A percentile compares a stretch with the other conserved stretches of the same genome.
Conservation (phyloP, 2,797 vertebrate species). For the Xiphorhynchus erythropygius region DNA sequence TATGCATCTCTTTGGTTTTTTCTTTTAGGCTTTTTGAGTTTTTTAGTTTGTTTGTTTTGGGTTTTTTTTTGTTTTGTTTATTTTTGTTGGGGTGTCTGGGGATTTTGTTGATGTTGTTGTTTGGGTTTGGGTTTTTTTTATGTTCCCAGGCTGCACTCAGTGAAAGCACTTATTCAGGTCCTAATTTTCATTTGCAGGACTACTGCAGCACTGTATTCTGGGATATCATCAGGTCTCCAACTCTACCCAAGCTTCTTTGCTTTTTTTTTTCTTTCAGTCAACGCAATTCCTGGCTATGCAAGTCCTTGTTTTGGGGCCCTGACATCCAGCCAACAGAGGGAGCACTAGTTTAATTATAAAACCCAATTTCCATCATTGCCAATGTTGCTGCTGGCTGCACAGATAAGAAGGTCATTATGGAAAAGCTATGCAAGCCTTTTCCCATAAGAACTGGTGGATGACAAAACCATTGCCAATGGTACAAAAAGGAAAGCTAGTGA, state of each 20-base stretch:
- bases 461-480: conserved; percentile 5
- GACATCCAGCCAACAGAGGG: conserved; percentile 63
- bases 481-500: neutral
- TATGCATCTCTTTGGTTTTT: neutral
- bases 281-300: neutral
- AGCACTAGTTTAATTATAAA: conserved; percentile 56
- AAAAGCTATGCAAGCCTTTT: conserved; percentile 10
- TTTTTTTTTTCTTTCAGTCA: neutral
- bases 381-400: neutral
- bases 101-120: neutral
- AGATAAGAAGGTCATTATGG: conserved; percentile 37
- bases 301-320: neutral
- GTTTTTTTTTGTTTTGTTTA: too few relatives aligned
- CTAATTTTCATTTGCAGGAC: neutral
- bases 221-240: neutral
- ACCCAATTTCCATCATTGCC: neutral
- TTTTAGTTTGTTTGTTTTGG: neutral
- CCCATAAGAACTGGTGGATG: neutral
- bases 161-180: neutral
- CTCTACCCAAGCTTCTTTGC: neutral
- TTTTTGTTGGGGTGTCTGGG: too few relatives aligned
- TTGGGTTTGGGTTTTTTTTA: neutral
- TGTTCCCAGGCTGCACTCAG: neutral
- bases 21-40: neutral
- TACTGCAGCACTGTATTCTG: neutral